Evolutionary conservation across 2,888 invertebrate genomes (phyloP).

Genomic region (Abrostola triplasia): DNA sequence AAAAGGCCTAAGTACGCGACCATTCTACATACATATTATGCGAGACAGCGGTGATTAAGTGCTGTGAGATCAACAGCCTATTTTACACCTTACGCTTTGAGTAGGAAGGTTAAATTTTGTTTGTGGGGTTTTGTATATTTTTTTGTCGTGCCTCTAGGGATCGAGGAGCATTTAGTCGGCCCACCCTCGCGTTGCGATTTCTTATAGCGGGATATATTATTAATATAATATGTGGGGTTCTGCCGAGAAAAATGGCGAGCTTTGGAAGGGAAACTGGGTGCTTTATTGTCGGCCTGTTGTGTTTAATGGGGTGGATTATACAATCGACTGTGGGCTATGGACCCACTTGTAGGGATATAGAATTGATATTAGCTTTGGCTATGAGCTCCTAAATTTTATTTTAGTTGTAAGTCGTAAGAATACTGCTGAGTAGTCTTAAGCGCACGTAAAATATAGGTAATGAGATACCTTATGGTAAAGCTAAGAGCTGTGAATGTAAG

Average conservation of each 20-base stretch:
- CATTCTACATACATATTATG: slow-evolving; percentile 82
- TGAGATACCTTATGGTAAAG: too few species aligned
- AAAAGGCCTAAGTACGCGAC: slow-evolving; percentile 82
- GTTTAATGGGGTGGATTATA: slow-evolving; percentile 53
- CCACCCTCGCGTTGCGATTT: slow-evolving; percentile 83
- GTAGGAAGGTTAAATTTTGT: slow-evolving; percentile 58
- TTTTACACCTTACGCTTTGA: slow-evolving; percentile 56
- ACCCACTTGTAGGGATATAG: slow-evolving; percentile 12
- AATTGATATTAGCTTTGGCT: neutral
- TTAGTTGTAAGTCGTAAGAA: too few species aligned
- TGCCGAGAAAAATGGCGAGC: slow-evolving; percentile 76
- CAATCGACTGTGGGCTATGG: slow-evolving; percentile 19
- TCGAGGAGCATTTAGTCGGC: slow-evolving; percentile 77
- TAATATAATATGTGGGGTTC: slow-evolving; percentile 79
- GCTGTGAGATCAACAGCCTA: slow-evolving; percentile 48
- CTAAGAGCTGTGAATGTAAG: too few species aligned
- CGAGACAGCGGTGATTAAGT: slow-evolving; percentile 83
- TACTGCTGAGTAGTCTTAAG: too few species aligned
- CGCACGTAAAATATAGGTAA: too few species aligned
- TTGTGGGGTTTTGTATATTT: slow-evolving; percentile 54
- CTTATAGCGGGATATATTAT: slow-evolving; percentile 86
- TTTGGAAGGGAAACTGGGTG: slow-evolving; percentile 71
- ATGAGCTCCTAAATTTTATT: too few species aligned
- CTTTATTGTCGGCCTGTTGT: slow-evolving; percentile 66
- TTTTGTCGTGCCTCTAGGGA: slow-evolving; percentile 76